These are phyloP conservation scores for Sigmodon hispidus DNA, from an alignment of 2,113 vertebrate species.

Conservation along the genomic window DNA sequence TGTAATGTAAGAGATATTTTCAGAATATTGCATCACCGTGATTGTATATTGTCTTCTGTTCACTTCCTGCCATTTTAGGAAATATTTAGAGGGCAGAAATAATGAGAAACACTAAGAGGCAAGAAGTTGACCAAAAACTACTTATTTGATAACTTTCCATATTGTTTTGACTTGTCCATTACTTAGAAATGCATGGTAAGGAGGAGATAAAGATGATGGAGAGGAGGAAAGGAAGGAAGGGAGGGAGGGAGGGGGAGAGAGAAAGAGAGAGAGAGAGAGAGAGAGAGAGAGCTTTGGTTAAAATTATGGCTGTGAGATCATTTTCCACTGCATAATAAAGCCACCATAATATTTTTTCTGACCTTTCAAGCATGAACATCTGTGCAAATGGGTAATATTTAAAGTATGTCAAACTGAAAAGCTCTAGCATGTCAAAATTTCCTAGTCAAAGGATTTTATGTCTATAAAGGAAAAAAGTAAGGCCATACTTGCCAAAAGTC, in stretches of 20 bases:
- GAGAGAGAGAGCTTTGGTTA: not conserved
- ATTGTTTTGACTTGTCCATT: not conserved
- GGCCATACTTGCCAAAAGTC: not conserved
- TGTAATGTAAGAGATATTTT: not conserved
- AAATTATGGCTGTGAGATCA: not conserved
- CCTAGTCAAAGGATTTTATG: not conserved
- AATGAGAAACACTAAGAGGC: not conserved
- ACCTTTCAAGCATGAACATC: not conserved
- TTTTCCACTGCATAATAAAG: constrained; percentile 5
- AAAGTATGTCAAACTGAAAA: not conserved
- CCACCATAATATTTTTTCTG: not conserved
- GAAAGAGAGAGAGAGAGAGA: too few species aligned
- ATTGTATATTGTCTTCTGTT: not conserved
- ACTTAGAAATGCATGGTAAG: not conserved
- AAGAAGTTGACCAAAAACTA: not conserved
- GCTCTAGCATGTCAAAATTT: not conserved
- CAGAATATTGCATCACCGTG: too few species aligned
- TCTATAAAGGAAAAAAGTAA: constrained; percentile 16
- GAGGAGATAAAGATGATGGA: not conserved
- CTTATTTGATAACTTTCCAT: not conserved
- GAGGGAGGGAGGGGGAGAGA: not conserved
- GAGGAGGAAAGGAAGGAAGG: not conserved
- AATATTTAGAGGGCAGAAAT: not conserved
- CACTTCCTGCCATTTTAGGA: not conserved
- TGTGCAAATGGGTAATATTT: not conserved